Percentiles rank a stretch among this genome's conserved stretches.
These are phyloP conservation scores for Epirrita christyi DNA, from an alignment of 2,888 invertebrate genomes.

Conservation along the genomic window DNA sequence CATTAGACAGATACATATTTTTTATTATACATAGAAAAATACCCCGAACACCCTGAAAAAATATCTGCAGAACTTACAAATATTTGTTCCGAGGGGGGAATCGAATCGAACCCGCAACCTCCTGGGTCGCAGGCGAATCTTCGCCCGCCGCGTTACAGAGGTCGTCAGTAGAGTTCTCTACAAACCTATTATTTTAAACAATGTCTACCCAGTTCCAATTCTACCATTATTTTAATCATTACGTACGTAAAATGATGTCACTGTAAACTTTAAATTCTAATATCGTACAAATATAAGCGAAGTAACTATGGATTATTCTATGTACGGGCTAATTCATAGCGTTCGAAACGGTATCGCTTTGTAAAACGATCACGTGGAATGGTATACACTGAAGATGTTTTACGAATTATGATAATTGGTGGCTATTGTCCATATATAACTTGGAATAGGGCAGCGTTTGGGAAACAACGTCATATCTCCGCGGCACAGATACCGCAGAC, in stretches of 20 bases:
- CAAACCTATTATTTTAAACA: conserved; percentile 1
- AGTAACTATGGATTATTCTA: conserved; percentile 1
- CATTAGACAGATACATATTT: no score
- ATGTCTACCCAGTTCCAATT: neutral
- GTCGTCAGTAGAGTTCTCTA: neutral
- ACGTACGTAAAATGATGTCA: conserved; percentile 64
- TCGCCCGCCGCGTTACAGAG: no score
- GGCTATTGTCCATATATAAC: no score
- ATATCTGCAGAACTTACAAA: no score
- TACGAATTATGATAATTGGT: neutral
- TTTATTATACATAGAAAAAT: no score
- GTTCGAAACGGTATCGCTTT: neutral
- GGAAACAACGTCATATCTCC: no score
- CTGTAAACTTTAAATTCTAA: conserved; percentile 65
- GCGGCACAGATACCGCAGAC: no score
- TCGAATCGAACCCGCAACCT: no score
- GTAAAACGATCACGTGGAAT: conserved; percentile 7
- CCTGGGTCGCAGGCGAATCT: no score
- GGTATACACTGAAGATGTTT: neutral
- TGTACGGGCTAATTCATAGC: conserved; percentile 20
- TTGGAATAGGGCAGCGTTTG: no score
- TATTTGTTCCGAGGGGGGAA: no score
- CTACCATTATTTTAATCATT: conserved; percentile 18
- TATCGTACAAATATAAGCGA: conserved; percentile 46
- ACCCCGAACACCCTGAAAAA: no score